Evolutionary conservation across 2,113 vertebrate genomes (phyloP).

Genomic region (Leuciscus idus): DNA sequence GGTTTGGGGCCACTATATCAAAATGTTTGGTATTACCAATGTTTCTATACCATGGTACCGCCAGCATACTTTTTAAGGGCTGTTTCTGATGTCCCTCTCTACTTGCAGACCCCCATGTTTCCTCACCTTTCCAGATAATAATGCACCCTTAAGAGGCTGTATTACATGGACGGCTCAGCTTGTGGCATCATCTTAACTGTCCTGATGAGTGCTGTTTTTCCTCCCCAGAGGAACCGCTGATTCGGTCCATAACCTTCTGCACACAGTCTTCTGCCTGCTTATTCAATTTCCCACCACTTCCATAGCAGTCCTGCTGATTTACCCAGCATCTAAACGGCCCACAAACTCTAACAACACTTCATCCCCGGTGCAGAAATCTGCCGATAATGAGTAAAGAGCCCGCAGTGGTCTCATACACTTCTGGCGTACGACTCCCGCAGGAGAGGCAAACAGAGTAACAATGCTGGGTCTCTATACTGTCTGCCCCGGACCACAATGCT

Average conservation of each 20-base stretch:
- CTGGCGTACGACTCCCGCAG: slow-evolving; percentile 45
- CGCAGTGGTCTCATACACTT: slow-evolving; percentile 1
- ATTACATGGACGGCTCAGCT: neutral
- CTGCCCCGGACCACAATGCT: slow-evolving; percentile 34
- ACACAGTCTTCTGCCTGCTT: neutral
- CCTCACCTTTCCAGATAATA: slow-evolving; percentile 23
- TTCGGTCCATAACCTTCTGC: slow-evolving; percentile 20
- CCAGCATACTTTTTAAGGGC: neutral
- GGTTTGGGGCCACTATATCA: neutral
- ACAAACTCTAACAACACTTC: slow-evolving; percentile 62
- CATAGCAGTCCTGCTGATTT: neutral
- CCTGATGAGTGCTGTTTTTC: slow-evolving; percentile 3
- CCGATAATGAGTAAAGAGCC: slow-evolving; percentile 54
- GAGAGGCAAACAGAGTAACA: slow-evolving; percentile 34
- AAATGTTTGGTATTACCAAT: neutral
- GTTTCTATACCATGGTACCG: neutral
- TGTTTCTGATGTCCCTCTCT: neutral
- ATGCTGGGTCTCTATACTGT: slow-evolving; percentile 50
- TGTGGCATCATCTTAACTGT: slow-evolving; percentile 18
- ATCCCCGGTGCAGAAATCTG: slow-evolving; percentile 53
- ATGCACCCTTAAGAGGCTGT: slow-evolving; percentile 5
- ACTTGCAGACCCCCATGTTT: neutral
- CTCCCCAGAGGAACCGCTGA: neutral
- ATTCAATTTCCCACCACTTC: slow-evolving; percentile 20
- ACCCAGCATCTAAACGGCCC: slow-evolving; percentile 59